These are phyloP conservation scores for Tetraneura akinire DNA, from an alignment of 1,140 invertebrate species.

Conservation along the genomic window DNA sequence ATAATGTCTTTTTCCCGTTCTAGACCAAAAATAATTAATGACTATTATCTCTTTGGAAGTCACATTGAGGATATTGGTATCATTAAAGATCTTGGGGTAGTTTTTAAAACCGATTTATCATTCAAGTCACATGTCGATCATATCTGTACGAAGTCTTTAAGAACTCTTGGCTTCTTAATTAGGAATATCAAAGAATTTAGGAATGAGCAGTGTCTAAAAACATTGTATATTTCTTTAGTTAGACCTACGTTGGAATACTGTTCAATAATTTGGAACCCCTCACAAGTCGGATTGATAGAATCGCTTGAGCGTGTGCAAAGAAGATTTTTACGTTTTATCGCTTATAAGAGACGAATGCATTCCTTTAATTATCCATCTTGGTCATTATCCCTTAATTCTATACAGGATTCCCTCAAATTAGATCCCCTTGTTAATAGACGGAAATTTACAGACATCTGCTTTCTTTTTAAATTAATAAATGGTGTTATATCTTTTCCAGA, in stretches of 20 bases:
- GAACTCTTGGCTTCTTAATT: background rate
- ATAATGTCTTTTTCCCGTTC: slow-evolving; percentile 6
- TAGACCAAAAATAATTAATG: background rate
- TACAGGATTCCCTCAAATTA: slow-evolving; percentile 15
- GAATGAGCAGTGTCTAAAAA: no score
- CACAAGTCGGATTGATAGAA: no score
- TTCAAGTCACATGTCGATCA: background rate
- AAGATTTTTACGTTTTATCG: slow-evolving; percentile 6
- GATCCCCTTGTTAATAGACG: slow-evolving; percentile 15
- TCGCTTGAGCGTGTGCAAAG: background rate
- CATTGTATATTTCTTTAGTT: no score
- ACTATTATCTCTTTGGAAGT: background rate
- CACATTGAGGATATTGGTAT: no score
- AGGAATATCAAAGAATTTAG: background rate
- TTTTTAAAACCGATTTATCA: slow-evolving; percentile 3
- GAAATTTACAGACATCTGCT: slow-evolving; percentile 20
- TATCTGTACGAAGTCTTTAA: background rate
- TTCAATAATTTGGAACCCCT: no score
- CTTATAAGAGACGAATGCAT: slow-evolving; percentile 1
- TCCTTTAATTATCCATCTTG: background rate
- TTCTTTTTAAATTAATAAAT: slow-evolving; percentile 16
- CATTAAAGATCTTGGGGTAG: background rate
- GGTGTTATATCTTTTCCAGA: slow-evolving; percentile 11
- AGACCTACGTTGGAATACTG: no score
- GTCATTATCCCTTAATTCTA: slow-evolving; percentile 6